Percentiles rank a stretch among this genome's conserved stretches.
Conservation (phyloP, 2,797 vertebrate genomes). For the Takifugu ocellatus region DNA sequence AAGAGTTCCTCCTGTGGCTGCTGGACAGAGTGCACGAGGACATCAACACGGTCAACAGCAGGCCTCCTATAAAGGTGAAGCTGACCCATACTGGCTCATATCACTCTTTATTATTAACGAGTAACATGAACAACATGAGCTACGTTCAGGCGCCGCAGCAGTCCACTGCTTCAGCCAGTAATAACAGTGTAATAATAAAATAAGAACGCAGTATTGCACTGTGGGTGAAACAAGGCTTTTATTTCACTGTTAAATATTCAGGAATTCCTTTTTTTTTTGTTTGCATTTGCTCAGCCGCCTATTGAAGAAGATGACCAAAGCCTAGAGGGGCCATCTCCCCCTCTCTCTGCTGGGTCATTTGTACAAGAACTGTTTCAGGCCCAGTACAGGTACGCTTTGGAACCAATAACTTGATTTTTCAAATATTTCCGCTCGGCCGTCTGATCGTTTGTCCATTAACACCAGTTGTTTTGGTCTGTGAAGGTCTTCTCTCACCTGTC, state of each 20-base stretch:
- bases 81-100: background rate
- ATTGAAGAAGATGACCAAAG: conserved; percentile 85
- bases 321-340: conserved; percentile 86
- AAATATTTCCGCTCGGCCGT: background rate
- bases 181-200: background rate
- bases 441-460: conserved; percentile 7
- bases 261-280: background rate
- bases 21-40: conserved; percentile 96
- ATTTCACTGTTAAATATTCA: too few relatives aligned
- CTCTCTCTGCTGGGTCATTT: conserved; percentile 89
- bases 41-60: conserved; percentile 79
- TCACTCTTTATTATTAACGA: background rate
- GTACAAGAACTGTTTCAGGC: conserved; percentile 98
- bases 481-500: conserved; percentile 97
- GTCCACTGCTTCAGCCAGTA: background rate
- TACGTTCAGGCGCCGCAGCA: too few relatives aligned
- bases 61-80: conserved; percentile 83
- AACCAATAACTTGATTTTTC: background rate
- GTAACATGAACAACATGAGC: too few relatives aligned
- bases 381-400: conserved; percentile 86
- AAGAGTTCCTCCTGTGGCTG: conserved; percentile 98
- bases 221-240: too few relatives aligned
- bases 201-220: too few relatives aligned
- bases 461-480: conserved; percentile 5
- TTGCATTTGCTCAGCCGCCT: conserved; percentile 76